Evolutionary conservation across 2,113 vertebrate genomes (phyloP), one percentile per base, ranked within the genome.

Genomic region (Proterorhinus semilunaris): DNA sequence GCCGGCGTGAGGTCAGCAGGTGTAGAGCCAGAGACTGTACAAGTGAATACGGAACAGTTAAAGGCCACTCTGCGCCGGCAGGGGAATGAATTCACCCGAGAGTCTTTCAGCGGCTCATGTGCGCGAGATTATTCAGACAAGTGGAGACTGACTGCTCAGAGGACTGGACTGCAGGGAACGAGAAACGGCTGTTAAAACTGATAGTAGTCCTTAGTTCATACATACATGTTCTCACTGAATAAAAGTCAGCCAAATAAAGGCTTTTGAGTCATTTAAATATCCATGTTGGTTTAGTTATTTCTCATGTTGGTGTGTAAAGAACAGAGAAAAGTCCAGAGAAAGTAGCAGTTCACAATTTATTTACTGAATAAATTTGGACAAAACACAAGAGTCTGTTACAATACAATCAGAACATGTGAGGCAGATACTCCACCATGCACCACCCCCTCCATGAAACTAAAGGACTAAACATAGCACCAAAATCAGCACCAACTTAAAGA

Each of bases 361-460:
- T 99, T 97, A 98, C 95, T 94, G 95, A 98, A 98, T 96, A 98
- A 96, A 96, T 98, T 95, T 97, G 94, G 98, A 98, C 96, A 96
- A 98, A 97, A 99, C 98, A 98, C 96, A 93, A 96, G 90, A 99
- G 96, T 95, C 94, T 94, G 94, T 96, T 96, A 98, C 96, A 95
- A 95, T 96, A 98, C 96, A 94, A 93, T 94, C 92, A 96, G 96
- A 98, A 96, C 96, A 98, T 97, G 96, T 96, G 95, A 96, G 95
- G 96, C 95, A 96, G 93, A 95, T 93, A 93, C 92, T 94, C 96
- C 95, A 94, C 95, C 97, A 98, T 98, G 98, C 97, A 96, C 83
- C 89, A 94, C 92, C 93, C 93, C 93, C 90, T 93, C 92, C 90
- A 82, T 87, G 80, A 86, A 84, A 89, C 72, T 75, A 82, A 89